Conservation (phyloP, 2,797 vertebrate species). For the Geotrypetes seraphini region DNA sequence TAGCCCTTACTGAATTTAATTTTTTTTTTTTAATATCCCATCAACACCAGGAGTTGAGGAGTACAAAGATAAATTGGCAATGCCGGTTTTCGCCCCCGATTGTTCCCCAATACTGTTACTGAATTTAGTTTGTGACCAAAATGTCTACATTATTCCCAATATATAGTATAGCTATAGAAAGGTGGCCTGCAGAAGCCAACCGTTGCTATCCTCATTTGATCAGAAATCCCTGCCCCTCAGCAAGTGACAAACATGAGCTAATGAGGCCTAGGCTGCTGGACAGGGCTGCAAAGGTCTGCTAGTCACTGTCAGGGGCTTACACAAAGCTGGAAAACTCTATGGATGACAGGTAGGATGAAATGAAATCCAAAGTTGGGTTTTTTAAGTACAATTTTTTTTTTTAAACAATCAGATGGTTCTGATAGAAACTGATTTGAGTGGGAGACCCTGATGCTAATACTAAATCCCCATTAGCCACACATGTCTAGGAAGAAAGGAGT, state of each 20-base stretch:
- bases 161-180: constrained; percentile 48
- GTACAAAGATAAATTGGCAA: constrained; percentile 24
- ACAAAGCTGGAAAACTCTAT: too few relatives aligned
- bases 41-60: constrained; percentile 24
- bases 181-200: constrained; percentile 41
- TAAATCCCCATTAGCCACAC: constrained; percentile 45
- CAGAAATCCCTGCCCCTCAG: constrained; percentile 50
- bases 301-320: background rate
- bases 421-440: too few relatives aligned
- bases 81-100: constrained; percentile 21
- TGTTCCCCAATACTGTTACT: constrained; percentile 47
- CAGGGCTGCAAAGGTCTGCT: constrained; percentile 21
- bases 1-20: too few relatives aligned
- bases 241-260: constrained; percentile 52
- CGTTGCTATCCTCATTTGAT: constrained; percentile 48
- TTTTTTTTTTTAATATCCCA: constrained; percentile 18
- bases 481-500: constrained; percentile 40
- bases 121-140: constrained; percentile 41
- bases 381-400: constrained; percentile 26
- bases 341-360: constrained; percentile 45
- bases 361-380: constrained; percentile 45
- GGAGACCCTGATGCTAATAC: constrained; percentile 44
- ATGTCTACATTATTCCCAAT: constrained; percentile 28
- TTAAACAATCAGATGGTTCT: too few relatives aligned
- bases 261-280: constrained; percentile 29